Evolutionary conservation across 2,113 vertebrate genomes (phyloP).

Genomic region (Pontoporia blainvillei): DNA sequence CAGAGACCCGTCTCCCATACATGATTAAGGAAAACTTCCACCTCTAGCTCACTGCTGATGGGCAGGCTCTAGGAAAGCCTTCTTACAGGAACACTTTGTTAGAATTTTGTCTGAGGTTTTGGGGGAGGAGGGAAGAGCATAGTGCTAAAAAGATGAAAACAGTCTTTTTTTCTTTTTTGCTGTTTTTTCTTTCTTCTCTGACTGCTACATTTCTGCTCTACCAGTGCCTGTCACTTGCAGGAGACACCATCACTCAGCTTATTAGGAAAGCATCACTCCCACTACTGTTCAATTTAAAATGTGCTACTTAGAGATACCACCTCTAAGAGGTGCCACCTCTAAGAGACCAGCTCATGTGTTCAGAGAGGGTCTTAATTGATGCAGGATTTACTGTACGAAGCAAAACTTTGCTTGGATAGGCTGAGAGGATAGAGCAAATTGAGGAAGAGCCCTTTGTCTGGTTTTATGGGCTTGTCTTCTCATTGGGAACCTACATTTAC

Average conservation of each 20-base stretch:
- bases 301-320: conserved; percentile 14
- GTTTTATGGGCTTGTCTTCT: conserved; percentile 77
- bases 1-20: conserved; percentile 13
- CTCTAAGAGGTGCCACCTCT: conserved; percentile 55
- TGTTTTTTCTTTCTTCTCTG: background rate
- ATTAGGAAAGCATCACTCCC: conserved; percentile 59
- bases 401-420: conserved; percentile 68
- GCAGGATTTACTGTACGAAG: conserved; percentile 58
- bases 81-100: conserved; percentile 54
- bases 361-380: conserved; percentile 75
- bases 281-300: conserved; percentile 65
- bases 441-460: conserved; percentile 67
- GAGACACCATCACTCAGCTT: conserved; percentile 47
- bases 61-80: conserved; percentile 46
- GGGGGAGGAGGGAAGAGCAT: background rate
- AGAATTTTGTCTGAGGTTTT: conserved; percentile 58
- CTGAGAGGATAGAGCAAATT: conserved; percentile 44
- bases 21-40: conserved; percentile 58
- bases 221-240: conserved; percentile 36
- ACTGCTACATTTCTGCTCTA: conserved; percentile 36
- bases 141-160: conserved; percentile 55
- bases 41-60: background rate
- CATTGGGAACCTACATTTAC: conserved; percentile 79
- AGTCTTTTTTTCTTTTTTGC: background rate
- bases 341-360: conserved; percentile 63